Base-by-base conservation (phyloP, 2,113 vertebrate genomes). In the Urocitellus parryii region DNA sequence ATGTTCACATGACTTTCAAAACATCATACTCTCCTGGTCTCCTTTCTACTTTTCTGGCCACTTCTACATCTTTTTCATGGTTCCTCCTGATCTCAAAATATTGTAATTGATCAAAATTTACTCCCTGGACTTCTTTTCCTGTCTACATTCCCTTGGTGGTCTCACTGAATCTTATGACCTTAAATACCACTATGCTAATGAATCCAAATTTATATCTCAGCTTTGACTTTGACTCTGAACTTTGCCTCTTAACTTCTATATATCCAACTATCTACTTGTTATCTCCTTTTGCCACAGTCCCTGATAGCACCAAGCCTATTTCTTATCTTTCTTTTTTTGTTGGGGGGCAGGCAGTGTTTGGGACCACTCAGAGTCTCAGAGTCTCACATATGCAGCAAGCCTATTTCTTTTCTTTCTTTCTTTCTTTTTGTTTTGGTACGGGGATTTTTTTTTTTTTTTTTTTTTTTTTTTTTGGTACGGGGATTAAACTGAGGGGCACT, bases 181-280 rank as follows among this genome's bases (percentile, higher is more conserved):
- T 74, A 91, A 48, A 58, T 58, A 58, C 56, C 56, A 58, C 56
- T 48, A 58, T 86, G 53, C 79, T 90, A 80, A 94, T 77, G 32
- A 95, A 34, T 91, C 48, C 80, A 94, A 82, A 94, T 81, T 86
- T 90, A 32, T 78, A 92, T 90, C 84, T 95, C 78, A 92, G 63
- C 58, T 67, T 82, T 86, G 29, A 61, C 58, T 96, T 79, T 95
- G 72, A 53, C 72, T 82, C 74, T 48, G 61, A 97, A 92, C 88
- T 94, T 95, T 92, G 84, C 34, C 53, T 85, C 63, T 67, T 45
- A 42, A 88, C 85, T 88, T 61, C 67, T 79, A 29, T 70, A 84
- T 88, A 88, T 63, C 34, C 29, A 95, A 20, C 56, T 76, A 58
- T 76, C 13, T 48, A 88, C 39, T 72, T 77, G 25, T 42, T 88